Evolutionary conservation across 2,113 vertebrate genomes (phyloP).

Genomic region (Thalassoma bifasciatum): DNA sequence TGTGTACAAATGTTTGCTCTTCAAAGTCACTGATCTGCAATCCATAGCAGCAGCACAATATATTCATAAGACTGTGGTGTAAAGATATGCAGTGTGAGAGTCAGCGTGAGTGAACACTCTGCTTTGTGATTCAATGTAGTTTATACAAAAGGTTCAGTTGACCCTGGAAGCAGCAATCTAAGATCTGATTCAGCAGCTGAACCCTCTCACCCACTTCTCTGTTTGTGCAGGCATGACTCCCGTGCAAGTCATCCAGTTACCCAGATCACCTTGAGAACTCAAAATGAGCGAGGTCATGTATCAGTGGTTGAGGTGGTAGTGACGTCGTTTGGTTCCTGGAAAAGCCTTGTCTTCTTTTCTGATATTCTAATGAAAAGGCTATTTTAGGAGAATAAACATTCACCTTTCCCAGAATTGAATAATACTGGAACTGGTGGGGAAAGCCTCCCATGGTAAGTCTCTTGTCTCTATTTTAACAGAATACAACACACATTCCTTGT

Average conservation of each 20-base stretch:
- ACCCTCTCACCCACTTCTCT: not conserved
- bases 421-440: no score
- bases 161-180: constrained; percentile 3
- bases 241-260: constrained; percentile 17
- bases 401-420: not conserved
- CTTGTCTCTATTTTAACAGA: not conserved
- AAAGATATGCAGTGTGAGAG: not conserved
- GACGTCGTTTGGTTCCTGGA: constrained; percentile 4
- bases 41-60: not conserved
- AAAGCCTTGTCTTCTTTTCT: not conserved
- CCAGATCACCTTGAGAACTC: not conserved
- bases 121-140: not conserved
- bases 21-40: no score
- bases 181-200: constrained; percentile 1
- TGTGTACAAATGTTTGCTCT: no score
- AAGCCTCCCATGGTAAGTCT: not conserved
- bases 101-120: not conserved
- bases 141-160: not conserved
- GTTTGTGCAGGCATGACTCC: constrained; percentile 17
- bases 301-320: not conserved
- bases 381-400: not conserved
- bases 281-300: constrained; percentile 9
- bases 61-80: not conserved
- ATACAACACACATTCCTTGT: not conserved
- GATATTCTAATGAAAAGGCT: not conserved